These are phyloP conservation scores for Conomelus anceps DNA, from an alignment of 2,888 invertebrate species.

Conservation along the genomic window DNA sequence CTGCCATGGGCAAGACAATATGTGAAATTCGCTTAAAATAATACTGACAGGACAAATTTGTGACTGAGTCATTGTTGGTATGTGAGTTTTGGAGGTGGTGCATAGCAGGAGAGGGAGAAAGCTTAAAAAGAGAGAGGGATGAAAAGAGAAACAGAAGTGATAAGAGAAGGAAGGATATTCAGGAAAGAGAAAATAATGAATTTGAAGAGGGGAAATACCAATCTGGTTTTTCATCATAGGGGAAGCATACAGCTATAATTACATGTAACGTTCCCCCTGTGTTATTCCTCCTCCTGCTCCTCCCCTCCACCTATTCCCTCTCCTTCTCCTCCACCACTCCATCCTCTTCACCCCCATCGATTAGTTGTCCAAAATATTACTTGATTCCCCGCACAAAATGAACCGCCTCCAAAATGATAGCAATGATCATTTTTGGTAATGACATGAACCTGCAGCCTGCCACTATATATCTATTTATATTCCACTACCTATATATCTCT, in stretches of 20 bases:
- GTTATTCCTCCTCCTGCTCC: neutral
- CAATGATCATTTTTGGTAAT: no score
- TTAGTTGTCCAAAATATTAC: no score
- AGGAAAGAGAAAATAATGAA: no score
- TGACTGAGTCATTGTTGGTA: neutral
- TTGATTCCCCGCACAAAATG: no score
- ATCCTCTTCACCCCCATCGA: no score
- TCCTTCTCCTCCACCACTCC: neutral
- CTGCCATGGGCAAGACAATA: neutral
- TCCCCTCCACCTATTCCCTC: neutral
- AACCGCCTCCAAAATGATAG: no score
- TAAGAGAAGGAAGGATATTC: no score
- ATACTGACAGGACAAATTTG: neutral
- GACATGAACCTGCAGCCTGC: neutral
- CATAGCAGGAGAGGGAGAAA: no score
- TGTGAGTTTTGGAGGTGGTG: neutral
- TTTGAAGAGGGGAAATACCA: neutral
- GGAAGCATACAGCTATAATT: neutral
- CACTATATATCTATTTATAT: neutral
- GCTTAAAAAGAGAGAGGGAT: no score
- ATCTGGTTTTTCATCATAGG: neutral
- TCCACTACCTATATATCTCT: neutral
- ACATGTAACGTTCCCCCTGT: neutral
- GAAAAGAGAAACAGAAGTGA: neutral
- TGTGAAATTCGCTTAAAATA: neutral